Evolutionary conservation across 2,888 invertebrate species (phyloP), one percentile per base, ranked within the genome.

Genomic region (Drosophila neutralis): DNA sequence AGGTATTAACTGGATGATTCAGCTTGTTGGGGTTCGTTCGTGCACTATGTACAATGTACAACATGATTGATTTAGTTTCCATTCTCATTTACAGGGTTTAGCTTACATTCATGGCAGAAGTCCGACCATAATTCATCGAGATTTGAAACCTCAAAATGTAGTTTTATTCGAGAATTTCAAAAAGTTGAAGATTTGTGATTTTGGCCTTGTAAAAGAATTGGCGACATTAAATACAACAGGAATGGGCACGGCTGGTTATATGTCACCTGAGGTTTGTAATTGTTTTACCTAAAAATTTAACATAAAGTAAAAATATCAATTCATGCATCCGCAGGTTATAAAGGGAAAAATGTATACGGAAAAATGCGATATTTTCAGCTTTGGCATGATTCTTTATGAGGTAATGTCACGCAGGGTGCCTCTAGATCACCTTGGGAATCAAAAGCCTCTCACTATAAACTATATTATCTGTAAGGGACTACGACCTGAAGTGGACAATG

Each of bases 101-200:
- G 13, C 35, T 1, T 56, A 69, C 8, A 36, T 74, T 15, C 74
- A 74, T 35, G 15, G 1, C 42, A 11, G 21, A 21, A 42, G 21
- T 21, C 21, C 13, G 15, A 15, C 60, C 49, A 42, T 2, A 11
- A 27, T 68, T 10, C 74, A 75, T 61, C 74, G 74, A 2, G 74
- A 75, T 49, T 45, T 74, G 21, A 74, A 74, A 33, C 11, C 69
- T 2, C 13, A 40, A 0, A 74, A 74, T 24, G 24, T 74, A 7
- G 8, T 74, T 8, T 60, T 74, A 10, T 18, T 35, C 7, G 27
- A 53, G 1, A 29, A 54, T 0, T 61, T 53, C 13, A 6, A 6
- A 13, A 53, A 6, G 5, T 38, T 73, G 11, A 69, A 74, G 21
- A 73, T 74, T n/a, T 2, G 5, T 21, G 42, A 42, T 42, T 42